Conservation (phyloP, 2,797 vertebrate species). For the Enteromius treurensis region DNA sequence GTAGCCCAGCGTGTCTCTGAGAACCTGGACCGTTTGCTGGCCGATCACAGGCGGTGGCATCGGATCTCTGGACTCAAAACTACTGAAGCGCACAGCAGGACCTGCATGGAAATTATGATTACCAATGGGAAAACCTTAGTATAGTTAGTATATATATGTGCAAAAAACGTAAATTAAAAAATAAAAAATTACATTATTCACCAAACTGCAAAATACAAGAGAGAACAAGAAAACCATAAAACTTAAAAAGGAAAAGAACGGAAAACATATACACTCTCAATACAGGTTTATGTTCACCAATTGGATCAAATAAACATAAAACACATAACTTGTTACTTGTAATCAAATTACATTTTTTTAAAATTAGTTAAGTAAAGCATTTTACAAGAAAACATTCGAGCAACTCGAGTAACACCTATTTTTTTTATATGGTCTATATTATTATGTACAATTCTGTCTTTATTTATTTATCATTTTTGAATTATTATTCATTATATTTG, state of each 20-base stretch:
- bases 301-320: not conserved
- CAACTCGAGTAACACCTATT: too few relatives aligned
- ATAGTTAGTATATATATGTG: not conserved
- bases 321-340: not conserved
- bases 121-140: not conserved
- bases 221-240: too few relatives aligned
- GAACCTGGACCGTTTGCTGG: slow-evolving; percentile 82
- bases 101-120: slow-evolving; percentile 66
- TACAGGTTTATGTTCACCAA: not conserved
- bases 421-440: not conserved
- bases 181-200: too few relatives aligned
- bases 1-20: slow-evolving; percentile 78
- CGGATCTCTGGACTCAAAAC: slow-evolving; percentile 74
- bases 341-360: too few relatives aligned
- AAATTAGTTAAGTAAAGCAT: too few relatives aligned
- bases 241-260: too few relatives aligned
- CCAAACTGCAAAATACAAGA: too few relatives aligned
- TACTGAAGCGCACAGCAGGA: slow-evolving; percentile 84
- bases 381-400: too few relatives aligned
- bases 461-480: not conserved
- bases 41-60: slow-evolving; percentile 81
- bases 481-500: not conserved
- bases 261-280: not conserved
- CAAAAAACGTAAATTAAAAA: not conserved
- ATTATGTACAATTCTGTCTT: not conserved